Percentiles rank a stretch among this genome's conserved stretches.
Evolutionary conservation across 1,140 invertebrate genomes (phyloP).

Genomic region (Drosophila baimaii): DNA sequence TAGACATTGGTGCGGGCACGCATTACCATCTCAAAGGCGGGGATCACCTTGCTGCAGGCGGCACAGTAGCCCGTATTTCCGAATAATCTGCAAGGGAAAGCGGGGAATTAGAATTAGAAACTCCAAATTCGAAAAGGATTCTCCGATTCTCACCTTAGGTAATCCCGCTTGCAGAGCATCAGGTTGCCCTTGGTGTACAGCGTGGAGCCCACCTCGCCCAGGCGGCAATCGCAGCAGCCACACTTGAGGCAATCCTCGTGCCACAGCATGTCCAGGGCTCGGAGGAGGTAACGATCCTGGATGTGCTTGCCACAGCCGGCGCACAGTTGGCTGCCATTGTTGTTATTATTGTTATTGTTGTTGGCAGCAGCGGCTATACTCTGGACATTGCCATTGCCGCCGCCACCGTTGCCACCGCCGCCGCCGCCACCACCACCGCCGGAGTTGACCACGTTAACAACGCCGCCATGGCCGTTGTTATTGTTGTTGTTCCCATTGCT

Average conservation of each 20-base stretch:
- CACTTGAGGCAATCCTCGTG: conserved; percentile 99
- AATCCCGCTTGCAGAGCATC: conserved; percentile 98
- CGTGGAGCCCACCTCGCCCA: conserved; percentile 98
- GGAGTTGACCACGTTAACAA: conserved; percentile 46
- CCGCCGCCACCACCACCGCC: conserved; percentile 21
- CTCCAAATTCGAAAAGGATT: too few relatives aligned
- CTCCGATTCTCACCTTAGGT: conserved; percentile 94
- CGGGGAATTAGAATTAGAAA: background rate
- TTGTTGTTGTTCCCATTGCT: conserved; percentile 79
- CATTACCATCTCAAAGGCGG: conserved; percentile 99
- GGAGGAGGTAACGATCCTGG: conserved; percentile 92
- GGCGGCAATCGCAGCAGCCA: conserved; percentile 97
- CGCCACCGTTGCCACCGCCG: conserved; percentile 22
- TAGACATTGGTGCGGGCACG: conserved; percentile 97
- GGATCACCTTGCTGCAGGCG: conserved; percentile 97
- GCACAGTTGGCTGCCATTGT: conserved; percentile 89
- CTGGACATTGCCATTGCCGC: conserved; percentile 56
- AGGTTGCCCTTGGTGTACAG: conserved; percentile 98
- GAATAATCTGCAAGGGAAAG: conserved; percentile 87
- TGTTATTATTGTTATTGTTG: conserved; percentile 84
- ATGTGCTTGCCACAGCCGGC: conserved; percentile 94
- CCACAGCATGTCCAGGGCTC: conserved; percentile 97
- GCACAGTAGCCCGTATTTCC: conserved; percentile 96
- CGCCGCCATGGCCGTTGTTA: conserved; percentile 35
- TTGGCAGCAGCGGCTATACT: conserved; percentile 72